Conservation (phyloP, 2,797 vertebrate species). For the Dendrocincla fuliginosa region DNA sequence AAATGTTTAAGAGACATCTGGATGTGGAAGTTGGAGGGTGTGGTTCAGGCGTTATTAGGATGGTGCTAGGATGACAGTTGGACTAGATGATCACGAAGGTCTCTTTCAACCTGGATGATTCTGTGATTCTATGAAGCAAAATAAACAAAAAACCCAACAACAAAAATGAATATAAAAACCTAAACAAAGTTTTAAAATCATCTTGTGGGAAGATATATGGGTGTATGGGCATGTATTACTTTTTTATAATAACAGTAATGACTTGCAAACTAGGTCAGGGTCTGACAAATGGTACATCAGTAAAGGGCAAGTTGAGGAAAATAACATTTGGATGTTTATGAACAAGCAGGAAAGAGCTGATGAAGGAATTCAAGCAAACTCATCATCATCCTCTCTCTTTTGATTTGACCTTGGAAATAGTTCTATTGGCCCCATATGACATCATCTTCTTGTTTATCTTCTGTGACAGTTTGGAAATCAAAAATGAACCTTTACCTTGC, state of each 20-base stretch:
- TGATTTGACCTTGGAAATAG: constrained; percentile 24
- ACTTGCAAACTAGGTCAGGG: background rate
- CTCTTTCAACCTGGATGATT: background rate
- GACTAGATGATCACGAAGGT: too few species aligned
- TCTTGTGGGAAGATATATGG: background rate
- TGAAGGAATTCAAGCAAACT: constrained; percentile 19
- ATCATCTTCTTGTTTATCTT: constrained; percentile 42
- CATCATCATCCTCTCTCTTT: background rate
- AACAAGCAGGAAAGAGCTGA: constrained; percentile 29
- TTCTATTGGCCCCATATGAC: background rate
- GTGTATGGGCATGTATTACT: background rate
- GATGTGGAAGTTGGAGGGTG: background rate
- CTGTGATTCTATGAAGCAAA: background rate
- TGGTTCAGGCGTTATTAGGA: background rate
- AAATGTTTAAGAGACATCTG: background rate
- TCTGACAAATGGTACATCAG: background rate
- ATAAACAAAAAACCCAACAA: background rate
- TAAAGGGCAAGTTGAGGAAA: background rate
- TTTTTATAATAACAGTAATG: background rate
- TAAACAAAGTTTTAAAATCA: background rate
- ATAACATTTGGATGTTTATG: background rate
- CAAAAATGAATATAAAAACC: background rate
- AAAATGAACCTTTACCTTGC: constrained; percentile 15
- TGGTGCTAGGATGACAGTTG: too few species aligned
- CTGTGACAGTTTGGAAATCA: constrained; percentile 27